These are phyloP conservation scores for Lepidurus arcticus DNA, from an alignment of 1,140 invertebrate genomes.

Conservation along the genomic window DNA sequence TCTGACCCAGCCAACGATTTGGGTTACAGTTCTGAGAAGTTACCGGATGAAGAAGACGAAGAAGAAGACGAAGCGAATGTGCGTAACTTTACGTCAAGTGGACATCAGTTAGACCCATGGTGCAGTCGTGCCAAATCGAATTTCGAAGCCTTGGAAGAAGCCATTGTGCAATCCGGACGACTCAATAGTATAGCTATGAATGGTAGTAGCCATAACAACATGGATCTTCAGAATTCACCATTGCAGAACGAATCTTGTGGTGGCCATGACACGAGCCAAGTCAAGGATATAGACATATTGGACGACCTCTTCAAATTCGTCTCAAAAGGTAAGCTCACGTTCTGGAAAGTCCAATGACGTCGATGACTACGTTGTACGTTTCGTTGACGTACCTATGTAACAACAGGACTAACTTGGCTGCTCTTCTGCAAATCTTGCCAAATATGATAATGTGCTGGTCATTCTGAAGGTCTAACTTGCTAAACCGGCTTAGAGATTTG, in stretches of 20 bases:
- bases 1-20: constrained; percentile 17
- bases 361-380: neutral
- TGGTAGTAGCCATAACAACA: neutral
- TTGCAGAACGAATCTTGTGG: constrained; percentile 1
- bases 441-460: neutral
- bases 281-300: constrained; percentile 31
- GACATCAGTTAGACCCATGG: neutral
- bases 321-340: constrained; percentile 26
- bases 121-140: constrained; percentile 9
- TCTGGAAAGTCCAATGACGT: neutral
- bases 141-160: neutral
- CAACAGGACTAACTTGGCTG: neutral
- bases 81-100: neutral
- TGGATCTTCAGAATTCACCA: neutral
- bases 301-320: constrained; percentile 34
- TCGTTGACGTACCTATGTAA: neutral
- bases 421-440: neutral
- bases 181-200: neutral
- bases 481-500: too few species aligned
- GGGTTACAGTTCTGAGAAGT: neutral
- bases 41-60: neutral
- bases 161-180: neutral
- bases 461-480: too few species aligned
- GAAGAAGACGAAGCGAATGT: neutral
- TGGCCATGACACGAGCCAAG: constrained; percentile 22